Base-by-base conservation (phyloP, 2,113 vertebrate species). In the Agelaius phoeniceus region DNA sequence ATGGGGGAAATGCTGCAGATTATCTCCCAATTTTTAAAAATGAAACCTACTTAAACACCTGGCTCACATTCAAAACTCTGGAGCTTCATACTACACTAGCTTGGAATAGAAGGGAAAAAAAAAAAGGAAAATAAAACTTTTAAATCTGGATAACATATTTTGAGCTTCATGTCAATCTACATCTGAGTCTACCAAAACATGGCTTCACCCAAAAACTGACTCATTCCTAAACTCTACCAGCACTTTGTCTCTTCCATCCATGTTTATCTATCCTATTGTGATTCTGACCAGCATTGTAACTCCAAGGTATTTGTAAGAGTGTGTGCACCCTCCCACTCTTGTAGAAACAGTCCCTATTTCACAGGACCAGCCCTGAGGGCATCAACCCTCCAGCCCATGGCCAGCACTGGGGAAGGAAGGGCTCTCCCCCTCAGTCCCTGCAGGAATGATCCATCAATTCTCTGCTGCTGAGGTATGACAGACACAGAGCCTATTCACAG, bases 231-330 rank as follows among this genome's bases (percentile, higher is more conserved):
- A 59, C 19, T 82, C 66, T 57, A 72, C 18, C 54, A 89, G n/a
- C 49, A 76, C 48, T 71, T 68, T 19, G 23, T 46, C 33, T 73
- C 59, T 66, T 82, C 55, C 18, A 72, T n/a, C 48, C 31, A 4
- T 10, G 22, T 48, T 77, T 28, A 86, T 48, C 65, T 33, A 46
- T 73, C 20, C 0, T 19, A 4, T 2, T 20, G 21, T 44, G 49
- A 7, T 35, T 91, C 58, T 3, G 14, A 63, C 11, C 39, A 44
- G 27, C 46, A 55, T 2, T 10, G 24, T 46, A 66, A 51, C 23
- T 48, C 13, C 24, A 27, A 48, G 0, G 5, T 6, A 46, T 8
- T 13, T 13, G 17, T 6, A 22, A 63, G 15, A 1, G 0, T 7
- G n/a, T 39, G 23, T 19, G 6, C 1, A 0, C 11, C 11, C 39